Evolutionary conservation across 2,888 invertebrate genomes (phyloP), one percentile per base, ranked within the genome.

Genomic region (Callyntrura sp.): DNA sequence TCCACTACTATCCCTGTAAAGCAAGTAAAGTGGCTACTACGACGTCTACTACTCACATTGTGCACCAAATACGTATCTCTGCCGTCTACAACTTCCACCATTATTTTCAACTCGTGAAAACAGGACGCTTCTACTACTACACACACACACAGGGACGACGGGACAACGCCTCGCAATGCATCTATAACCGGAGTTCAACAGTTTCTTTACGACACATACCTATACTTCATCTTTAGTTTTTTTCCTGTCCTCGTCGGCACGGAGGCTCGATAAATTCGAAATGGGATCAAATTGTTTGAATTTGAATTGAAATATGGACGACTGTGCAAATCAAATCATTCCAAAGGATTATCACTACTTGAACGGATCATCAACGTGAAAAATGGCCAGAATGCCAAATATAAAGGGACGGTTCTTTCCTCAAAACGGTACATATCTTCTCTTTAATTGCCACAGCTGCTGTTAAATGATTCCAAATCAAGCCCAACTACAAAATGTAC

Each of bases 1-100:
- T 17, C 20, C 43, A 60, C 78, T 78, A 43, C 65, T 62, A 65
- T 17, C 65, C n/a, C n/a, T 5, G 28, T 65, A 65, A 28, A 65
- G 12, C 51, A 51, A 51, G 51, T 51, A 35, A 60, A 70, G 68
- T 55, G 83, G 62, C 82, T 82, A 65, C 82, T 65, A 43, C 81
- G 60, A 81, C 81, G 55, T 11, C 51, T 51, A 70, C 70, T 70
- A 43, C 43, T 43, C 14, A 55, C 48, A 8, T 43, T 43, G 43
- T 70, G 45, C 43, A 43, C 9, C 70, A 9, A 68, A 3, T n/a
- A 28, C 35, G 35, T 6, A 35, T 35, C 35, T 35, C 35, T 35
- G 35, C 6, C 6, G 2, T 35, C 60, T 65, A 23, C 65, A 23
- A 23, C 23, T 65, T 12, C 17, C n/a, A 23, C n/a, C 9, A 70